phyloP scores from a whole-genome alignment of 1,140 invertebrate genomes.

The Cryptotermes secundus region DNA sequence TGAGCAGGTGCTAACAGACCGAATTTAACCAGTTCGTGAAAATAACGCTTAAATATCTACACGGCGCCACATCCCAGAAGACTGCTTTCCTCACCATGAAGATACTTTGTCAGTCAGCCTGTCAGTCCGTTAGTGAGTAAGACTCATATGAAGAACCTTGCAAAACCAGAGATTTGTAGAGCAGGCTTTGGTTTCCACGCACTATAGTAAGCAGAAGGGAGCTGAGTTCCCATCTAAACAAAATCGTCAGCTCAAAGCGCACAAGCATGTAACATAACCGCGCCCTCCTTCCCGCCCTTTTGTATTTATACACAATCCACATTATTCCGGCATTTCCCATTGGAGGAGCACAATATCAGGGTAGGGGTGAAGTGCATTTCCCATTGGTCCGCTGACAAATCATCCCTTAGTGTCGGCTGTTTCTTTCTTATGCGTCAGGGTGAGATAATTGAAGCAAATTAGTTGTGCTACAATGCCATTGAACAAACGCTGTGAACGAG shows the following conservation, averaged over 20 bases:
- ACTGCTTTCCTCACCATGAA: too few relatives aligned
- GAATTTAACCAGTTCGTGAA: too few relatives aligned
- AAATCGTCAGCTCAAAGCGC: background rate
- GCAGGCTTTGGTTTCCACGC: background rate
- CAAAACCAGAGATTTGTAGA: too few relatives aligned
- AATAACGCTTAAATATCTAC: too few relatives aligned
- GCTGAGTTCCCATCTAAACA: background rate
- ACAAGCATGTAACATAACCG: conserved; percentile 2
- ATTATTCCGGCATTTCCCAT: conserved; percentile 15
- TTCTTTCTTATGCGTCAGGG: background rate
- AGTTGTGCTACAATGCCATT: background rate
- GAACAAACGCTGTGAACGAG: background rate
- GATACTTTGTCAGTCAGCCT: too few relatives aligned
- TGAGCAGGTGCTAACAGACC: too few relatives aligned
- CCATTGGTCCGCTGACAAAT: background rate
- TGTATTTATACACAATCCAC: conserved; percentile 10
- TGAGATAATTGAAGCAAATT: conserved; percentile 7
- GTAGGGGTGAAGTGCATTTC: conserved; percentile 12
- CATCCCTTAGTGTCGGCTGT: background rate
- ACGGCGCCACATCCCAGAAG: too few relatives aligned
- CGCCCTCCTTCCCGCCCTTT: background rate
- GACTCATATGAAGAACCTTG: too few relatives aligned
- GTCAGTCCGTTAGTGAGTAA: too few relatives aligned
- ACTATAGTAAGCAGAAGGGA: background rate
- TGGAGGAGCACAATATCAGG: background rate